Conservation (phyloP, 1,140 invertebrate genomes). For the Brachionus rotundiformis region DNA sequence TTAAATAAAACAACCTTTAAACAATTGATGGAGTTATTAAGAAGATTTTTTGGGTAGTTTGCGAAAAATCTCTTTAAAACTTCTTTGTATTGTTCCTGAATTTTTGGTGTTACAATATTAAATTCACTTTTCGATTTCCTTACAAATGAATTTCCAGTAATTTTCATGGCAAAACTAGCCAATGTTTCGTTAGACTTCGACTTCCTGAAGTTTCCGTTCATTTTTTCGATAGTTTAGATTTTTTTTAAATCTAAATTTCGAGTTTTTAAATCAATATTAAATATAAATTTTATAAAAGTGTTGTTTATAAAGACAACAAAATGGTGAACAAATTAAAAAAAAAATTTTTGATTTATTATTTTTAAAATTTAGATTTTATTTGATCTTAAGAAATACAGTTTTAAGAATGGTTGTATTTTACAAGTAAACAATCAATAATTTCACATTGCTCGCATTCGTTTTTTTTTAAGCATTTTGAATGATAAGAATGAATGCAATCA, state of each 20-base stretch:
- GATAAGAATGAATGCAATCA: conserved; percentile 13
- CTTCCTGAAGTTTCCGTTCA: background rate
- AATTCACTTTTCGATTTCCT: too few relatives aligned
- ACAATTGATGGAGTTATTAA: background rate
- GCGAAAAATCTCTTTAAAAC: background rate
- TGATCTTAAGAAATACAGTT: background rate
- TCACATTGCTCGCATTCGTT: background rate
- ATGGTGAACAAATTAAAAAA: background rate
- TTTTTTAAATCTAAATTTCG: background rate
- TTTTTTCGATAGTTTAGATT: background rate
- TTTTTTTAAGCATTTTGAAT: conserved; percentile 16
- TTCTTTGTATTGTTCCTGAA: background rate
- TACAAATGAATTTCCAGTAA: too few relatives aligned
- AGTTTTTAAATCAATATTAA: background rate
- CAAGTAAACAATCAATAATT: background rate
- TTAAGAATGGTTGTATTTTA: background rate
- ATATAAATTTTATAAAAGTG: background rate
- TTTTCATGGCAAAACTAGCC: background rate
- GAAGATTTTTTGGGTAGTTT: conserved; percentile 1
- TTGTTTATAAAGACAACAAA: conserved; percentile 1
- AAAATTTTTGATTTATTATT: conserved; percentile 3
- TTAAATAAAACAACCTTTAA: background rate
- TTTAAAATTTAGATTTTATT: background rate
- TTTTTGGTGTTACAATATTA: background rate
- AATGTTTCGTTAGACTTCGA: background rate